Evolutionary conservation across 1,140 invertebrate species (phyloP), one percentile per base, ranked within the genome.

Genomic region (Lordiphosa collinella): DNA sequence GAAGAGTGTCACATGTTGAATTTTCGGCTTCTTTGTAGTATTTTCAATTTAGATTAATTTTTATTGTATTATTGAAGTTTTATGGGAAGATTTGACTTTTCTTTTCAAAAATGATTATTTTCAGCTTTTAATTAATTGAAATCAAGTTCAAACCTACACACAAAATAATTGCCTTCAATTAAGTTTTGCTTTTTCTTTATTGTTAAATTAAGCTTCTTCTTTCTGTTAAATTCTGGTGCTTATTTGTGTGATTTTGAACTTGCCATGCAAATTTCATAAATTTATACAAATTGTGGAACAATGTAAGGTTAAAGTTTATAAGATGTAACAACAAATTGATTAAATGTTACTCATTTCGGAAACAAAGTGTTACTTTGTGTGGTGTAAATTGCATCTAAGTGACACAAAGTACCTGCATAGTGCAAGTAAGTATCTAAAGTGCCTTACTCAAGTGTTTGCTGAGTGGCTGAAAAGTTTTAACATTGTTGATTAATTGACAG

Each of bases 91-190:
- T 44, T 46, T 35, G 31, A 46, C 52, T 49, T 63, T 63, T 57
- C 47, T 44, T 52, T 44, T 11, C 11, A 4, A 2, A n/a, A 37
- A 37, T 7, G n/a, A 25, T 44, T 46, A 22, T 50, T 66, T 14
- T 14, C 14, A 35, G 14, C 38, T 29, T 31, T 54, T 37, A 60
- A 52, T 76, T 59, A 76, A 71, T 76, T 66, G 44, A 76, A 75
- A 67, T 78, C 53, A 71, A 71, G 61, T 58, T 11, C 56, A 71
- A n/a, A 53, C 22, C 55, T 52, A 4, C 50, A 51, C 52, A 51
- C 43, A 44, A 43, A 25, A 65, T 79, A 79, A 79, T 79, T 79
- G 75, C 56, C 43, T 65, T 66, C 76, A 79, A 79, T 79, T 82
- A 70, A 56, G 50, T 53, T n/a, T 53, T 41, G 31, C 14, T n/a